These are phyloP conservation scores for Sinosuthora webbiana DNA, from an alignment of 2,113 vertebrate genomes.

Conservation along the genomic window DNA sequence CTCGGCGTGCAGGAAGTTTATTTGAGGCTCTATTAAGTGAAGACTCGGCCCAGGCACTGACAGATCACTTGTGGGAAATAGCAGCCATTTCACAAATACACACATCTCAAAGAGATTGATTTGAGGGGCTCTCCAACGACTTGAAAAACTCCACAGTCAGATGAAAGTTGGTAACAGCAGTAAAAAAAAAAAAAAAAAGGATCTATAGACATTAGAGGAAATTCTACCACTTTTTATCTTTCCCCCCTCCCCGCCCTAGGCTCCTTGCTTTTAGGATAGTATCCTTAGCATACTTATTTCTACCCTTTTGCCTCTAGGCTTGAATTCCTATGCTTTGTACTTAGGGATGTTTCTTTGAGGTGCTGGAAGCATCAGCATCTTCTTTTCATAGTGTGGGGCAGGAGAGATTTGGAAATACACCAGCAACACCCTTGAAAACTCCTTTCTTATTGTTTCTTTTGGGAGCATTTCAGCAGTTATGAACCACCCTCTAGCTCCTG, in stretches of 20 bases:
- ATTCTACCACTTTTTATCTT: neutral
- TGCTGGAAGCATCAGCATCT: neutral
- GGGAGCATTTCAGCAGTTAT: neutral
- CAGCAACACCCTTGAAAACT: neutral
- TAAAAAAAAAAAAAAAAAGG: neutral
- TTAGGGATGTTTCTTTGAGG: neutral
- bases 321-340: neutral
- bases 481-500: neutral
- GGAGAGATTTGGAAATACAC: neutral
- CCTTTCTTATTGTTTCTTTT: neutral
- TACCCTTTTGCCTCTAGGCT: neutral
- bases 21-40: neutral
- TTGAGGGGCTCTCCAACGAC: neutral
- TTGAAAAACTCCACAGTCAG: neutral
- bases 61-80: neutral
- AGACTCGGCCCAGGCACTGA: neutral
- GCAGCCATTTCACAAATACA: neutral
- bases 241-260: rapidly evolving
- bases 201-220: neutral
- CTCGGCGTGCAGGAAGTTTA: neutral
- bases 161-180: neutral
- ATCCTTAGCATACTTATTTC: neutral
- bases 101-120: constrained; percentile 7
- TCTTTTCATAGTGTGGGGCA: neutral
- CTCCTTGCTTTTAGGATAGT: neutral